phyloP scores from a whole-genome alignment of 1,140 invertebrate species.

The Drosophila suzukii region DNA sequence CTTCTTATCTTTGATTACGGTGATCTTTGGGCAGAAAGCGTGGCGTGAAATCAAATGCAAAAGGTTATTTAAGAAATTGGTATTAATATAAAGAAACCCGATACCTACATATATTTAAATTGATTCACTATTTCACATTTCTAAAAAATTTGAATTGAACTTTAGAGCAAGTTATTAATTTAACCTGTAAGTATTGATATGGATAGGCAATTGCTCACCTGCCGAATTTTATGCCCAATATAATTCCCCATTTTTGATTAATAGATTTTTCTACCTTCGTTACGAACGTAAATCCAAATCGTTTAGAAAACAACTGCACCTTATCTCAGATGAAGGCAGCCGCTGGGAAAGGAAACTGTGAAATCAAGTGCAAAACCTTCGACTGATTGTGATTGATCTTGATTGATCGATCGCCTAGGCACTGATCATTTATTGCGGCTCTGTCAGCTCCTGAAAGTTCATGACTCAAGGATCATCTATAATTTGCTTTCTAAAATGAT shows the following conservation, averaged over 20 bases:
- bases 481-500: constrained; percentile 77
- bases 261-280: constrained; percentile 2
- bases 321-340: constrained; percentile 7
- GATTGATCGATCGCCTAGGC: constrained; percentile 55
- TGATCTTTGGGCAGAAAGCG: constrained; percentile 5
- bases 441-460: constrained; percentile 69
- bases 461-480: constrained; percentile 73
- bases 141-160: neutral
- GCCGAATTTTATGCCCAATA: neutral
- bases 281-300: constrained; percentile 1
- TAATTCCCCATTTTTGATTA: neutral
- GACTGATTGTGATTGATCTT: constrained; percentile 58
- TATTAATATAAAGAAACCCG: constrained; percentile 17
- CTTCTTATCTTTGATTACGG: constrained; percentile 34
- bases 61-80: constrained; percentile 19
- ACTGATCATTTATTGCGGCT: constrained; percentile 61
- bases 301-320: neutral
- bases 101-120: constrained; percentile 3
- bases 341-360: constrained; percentile 34
- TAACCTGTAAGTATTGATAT: too few species aligned
- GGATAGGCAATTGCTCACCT: neutral
- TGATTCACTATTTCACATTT: neutral
- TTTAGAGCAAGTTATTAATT: neutral
- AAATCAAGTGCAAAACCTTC: constrained; percentile 60
- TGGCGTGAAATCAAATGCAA: constrained; percentile 38